Evolutionary conservation across 2,888 invertebrate genomes (phyloP), one percentile per base, ranked within the genome.

Genomic region (Agrotis puta): DNA sequence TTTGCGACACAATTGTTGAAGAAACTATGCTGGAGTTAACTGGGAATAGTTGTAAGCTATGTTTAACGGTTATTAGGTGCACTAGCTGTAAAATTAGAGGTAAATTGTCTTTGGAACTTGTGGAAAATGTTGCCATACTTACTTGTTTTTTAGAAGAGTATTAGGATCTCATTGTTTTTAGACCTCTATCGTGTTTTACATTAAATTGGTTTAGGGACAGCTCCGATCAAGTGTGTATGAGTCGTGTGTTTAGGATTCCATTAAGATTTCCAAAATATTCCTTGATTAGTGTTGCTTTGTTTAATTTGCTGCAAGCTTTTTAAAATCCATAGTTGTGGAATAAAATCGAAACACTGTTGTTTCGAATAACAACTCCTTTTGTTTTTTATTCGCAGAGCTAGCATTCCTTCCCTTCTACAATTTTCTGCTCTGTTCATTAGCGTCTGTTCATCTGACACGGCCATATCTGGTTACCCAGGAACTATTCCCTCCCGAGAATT

Each of bases 1-100:
- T 88, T 93, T 93, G 91, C 93, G 83, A 93, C 91, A 93, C 85
- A 78, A 89, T 90, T 91, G 91, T 91, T 74, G 75, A 85, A 88
- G 82, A 86, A 88, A 88, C 82, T 66, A 13, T 58, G 76, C 83
- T 84, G 50, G 58, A 65, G 58, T 51, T 64, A 81, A 58, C 54
- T 82, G 83, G 76, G 84, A 85, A 84, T 77, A 77, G 50, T 57
- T 77, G 13, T 66, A 57, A 62, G 63, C 63, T 67, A 27, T 80
- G 24, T 50, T 62, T 72, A 43, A 47, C 20, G 5, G 14, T 54
- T 50, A 58, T 48, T 33, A 33, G 13, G 24, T 24, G 2, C 16
- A 27, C 33, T 70, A 53, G 27, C 18, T 22, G 14, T 43, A 16
- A 22, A 56, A n/a, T 65, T 61, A 14, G 18, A 18, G 47, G 18